Evolutionary conservation across 2,888 invertebrate genomes (phyloP), one percentile per base, ranked within the genome.

Genomic region (Clanis bilineata): DNA sequence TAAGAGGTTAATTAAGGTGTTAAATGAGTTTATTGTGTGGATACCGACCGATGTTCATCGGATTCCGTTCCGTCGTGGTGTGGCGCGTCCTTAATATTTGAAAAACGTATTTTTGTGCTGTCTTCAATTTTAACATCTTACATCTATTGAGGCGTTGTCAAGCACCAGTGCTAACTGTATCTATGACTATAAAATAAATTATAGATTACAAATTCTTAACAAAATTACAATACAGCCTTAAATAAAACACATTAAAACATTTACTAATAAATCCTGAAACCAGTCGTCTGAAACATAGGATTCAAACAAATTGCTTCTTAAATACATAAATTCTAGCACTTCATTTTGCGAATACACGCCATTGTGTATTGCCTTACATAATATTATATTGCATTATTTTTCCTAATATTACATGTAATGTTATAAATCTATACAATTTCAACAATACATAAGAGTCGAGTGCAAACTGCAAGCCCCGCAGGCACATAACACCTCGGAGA

Each of bases 61-160:
- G 36, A 10, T 1, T 36, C 36, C 2, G 36, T 36, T 36, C 36
- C 36, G 36, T 12, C 12, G 1, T 1, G 1, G 3, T 36, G 12
- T 1, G 3, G 36, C 36, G 36, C 10, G 9, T 7, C 12, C 12
- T 32, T 51, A 51, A 18, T n/a, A n/a, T 51, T 51, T 51, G 51
- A 32, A 28, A 51, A 28, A 51, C 32, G 9, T 32, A 9, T 32
- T 51, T 51, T 51, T 32, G 18, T 51, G 51, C 28, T 15, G 32
- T 32, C 51, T 32, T 51, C 51, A 32, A 51, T 28, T 18, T 9
- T 28, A 32, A 32, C 51, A 51, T 51, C 51, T 51, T 51, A 51
- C n/a, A 18, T 51, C 51, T 51, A 51, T 51, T 51, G 51, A 51
- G 51, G 28, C 51, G 51, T 51, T 28, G 18, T 32, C 15, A 51